phyloP scores from a whole-genome alignment of 2,113 vertebrate species.

The Bombycilla garrulus region DNA sequence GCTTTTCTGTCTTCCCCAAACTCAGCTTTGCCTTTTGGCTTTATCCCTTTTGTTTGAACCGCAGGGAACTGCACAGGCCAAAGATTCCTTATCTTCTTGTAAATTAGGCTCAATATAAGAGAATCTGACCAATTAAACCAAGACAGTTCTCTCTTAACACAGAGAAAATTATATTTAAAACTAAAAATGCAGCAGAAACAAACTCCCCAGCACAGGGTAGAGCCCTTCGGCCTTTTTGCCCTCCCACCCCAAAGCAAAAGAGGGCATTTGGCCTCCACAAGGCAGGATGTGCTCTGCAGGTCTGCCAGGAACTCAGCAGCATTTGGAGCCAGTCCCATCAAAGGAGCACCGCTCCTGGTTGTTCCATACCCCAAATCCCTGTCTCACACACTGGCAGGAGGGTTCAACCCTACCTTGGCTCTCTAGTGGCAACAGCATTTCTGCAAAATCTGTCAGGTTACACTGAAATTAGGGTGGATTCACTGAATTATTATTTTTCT shows the following conservation, averaged over 20 bases:
- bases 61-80: not conserved
- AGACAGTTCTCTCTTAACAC: not conserved
- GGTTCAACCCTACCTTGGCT: not conserved
- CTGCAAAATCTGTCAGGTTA: not conserved
- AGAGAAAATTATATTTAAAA: not conserved
- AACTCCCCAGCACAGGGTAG: not conserved
- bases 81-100: not conserved
- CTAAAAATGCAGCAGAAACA: not conserved
- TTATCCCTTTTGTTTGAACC: not conserved
- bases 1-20: not conserved
- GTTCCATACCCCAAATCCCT: not conserved
- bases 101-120: not conserved
- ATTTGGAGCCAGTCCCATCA: not conserved
- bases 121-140: not conserved
- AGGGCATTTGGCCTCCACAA: not conserved
- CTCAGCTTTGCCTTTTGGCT: not conserved
- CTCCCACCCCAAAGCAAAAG: not conserved
- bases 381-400: not conserved
- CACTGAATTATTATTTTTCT: not conserved
- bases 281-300: not conserved
- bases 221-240: not conserved
- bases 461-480: not conserved
- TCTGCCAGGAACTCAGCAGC: not conserved
- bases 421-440: not conserved
- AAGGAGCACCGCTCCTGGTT: accelerated